These are phyloP conservation scores for Sebastes cheni DNA, from an alignment of 2,797 vertebrate genomes.

Conservation along the genomic window DNA sequence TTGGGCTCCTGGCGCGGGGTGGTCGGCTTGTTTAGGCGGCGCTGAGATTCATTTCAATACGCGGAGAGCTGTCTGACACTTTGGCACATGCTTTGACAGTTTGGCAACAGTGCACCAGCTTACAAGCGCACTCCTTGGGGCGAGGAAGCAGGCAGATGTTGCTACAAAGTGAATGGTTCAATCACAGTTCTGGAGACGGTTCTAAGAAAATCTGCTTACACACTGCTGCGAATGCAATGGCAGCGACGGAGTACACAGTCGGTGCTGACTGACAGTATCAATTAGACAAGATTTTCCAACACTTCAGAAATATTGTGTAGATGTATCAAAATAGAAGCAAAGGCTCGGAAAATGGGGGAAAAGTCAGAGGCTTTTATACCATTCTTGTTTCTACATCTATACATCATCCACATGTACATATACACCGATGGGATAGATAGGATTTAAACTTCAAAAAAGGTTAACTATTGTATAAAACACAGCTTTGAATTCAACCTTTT, in stretches of 20 bases:
- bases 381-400: neutral
- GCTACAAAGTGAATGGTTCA: slow-evolving; percentile 47
- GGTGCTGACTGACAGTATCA: neutral
- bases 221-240: neutral
- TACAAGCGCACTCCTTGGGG: slow-evolving; percentile 4
- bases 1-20: slow-evolving; percentile 13
- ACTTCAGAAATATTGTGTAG: neutral
- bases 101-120: slow-evolving; percentile 40
- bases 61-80: slow-evolving; percentile 33
- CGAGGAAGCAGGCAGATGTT: slow-evolving; percentile 47
- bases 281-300: neutral
- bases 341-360: neutral
- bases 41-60: slow-evolving; percentile 24
- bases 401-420: neutral
- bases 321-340: neutral
- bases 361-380: neutral
- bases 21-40: slow-evolving; percentile 6
- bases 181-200: slow-evolving; percentile 34
- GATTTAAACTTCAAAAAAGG: neutral
- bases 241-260: neutral
- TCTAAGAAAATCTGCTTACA: slow-evolving; percentile 27
- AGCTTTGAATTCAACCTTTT: neutral
- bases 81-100: slow-evolving; percentile 54
- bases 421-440: accelerated
- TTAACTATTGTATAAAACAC: neutral